Conservation (phyloP, 2,113 vertebrate species). For the Caracal caracal region DNA sequence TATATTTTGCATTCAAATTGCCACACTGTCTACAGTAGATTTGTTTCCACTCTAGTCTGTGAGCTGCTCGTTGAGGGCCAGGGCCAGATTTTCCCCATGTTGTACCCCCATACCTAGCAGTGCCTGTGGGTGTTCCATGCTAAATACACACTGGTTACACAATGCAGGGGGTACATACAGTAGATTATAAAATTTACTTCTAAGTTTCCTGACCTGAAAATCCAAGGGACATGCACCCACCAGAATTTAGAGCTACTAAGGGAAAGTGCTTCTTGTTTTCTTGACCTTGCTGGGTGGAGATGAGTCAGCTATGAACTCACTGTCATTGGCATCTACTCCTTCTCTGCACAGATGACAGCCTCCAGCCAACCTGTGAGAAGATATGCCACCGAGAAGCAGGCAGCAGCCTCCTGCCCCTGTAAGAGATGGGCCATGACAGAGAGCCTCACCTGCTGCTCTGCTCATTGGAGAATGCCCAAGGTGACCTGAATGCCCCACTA, state of each 20-base stretch:
- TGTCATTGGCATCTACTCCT: neutral
- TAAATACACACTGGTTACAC: fast-evolving
- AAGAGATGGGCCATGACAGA: neutral
- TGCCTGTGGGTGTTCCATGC: neutral
- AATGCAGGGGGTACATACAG: no score
- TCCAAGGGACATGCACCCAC: neutral
- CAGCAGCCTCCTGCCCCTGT: neutral
- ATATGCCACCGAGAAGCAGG: neutral
- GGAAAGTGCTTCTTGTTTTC: slow-evolving; percentile 4
- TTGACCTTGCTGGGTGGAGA: neutral
- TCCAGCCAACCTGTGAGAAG: slow-evolving; percentile 1
- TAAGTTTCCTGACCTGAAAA: neutral
- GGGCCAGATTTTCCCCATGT: neutral
- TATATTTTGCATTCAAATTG: neutral
- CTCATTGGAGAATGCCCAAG: neutral
- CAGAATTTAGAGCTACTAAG: neutral
- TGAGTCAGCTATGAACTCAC: neutral
- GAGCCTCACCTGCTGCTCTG: neutral
- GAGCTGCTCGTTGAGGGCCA: neutral
- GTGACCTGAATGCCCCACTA: neutral
- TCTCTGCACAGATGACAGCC: neutral
- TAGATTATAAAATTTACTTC: neutral
- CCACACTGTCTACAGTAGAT: neutral
- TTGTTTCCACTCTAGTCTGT: neutral
- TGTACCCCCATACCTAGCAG: no score